These are phyloP conservation scores for Ctenodactylus gundi DNA, from an alignment of 2,113 vertebrate genomes.

Conservation along the genomic window DNA sequence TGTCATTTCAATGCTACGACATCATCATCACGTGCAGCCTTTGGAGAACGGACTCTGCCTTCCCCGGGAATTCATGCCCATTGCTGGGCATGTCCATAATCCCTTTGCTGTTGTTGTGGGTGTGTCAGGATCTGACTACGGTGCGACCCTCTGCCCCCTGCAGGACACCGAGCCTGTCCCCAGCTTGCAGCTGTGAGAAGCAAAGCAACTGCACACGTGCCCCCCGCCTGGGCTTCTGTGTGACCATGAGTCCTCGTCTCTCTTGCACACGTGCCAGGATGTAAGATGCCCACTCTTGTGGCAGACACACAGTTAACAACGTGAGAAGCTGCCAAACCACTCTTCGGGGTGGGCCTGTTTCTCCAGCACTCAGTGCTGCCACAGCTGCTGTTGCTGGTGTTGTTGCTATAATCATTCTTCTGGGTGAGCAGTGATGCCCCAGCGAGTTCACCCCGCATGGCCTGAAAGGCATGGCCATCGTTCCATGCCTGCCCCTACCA, in stretches of 20 bases:
- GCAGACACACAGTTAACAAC: too few relatives aligned
- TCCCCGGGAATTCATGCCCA: neutral
- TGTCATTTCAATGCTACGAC: too few relatives aligned
- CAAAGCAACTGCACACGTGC: rapidly evolving
- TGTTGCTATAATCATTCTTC: neutral
- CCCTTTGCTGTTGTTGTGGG: too few relatives aligned
- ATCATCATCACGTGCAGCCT: rapidly evolving
- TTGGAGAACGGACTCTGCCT: too few relatives aligned
- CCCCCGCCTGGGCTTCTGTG: rapidly evolving
- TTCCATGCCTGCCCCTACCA: rapidly evolving
- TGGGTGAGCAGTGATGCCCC: rapidly evolving
- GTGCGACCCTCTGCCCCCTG: rapidly evolving
- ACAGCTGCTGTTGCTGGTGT: neutral
- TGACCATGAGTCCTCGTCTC: rapidly evolving
- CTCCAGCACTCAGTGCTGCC: too few relatives aligned
- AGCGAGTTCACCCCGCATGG: neutral
- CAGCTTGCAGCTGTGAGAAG: too few relatives aligned
- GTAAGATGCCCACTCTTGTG: rapidly evolving
- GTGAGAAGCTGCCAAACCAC: neutral
- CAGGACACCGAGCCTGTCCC: neutral
- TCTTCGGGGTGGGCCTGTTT: neutral
- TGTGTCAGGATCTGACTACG: rapidly evolving
- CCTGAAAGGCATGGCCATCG: too few relatives aligned
- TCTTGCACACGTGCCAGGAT: too few relatives aligned
- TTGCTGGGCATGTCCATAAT: rapidly evolving